Evolutionary conservation across 2,797 vertebrate genomes (phyloP).

Genomic region (Orestias chungarensis): DNA sequence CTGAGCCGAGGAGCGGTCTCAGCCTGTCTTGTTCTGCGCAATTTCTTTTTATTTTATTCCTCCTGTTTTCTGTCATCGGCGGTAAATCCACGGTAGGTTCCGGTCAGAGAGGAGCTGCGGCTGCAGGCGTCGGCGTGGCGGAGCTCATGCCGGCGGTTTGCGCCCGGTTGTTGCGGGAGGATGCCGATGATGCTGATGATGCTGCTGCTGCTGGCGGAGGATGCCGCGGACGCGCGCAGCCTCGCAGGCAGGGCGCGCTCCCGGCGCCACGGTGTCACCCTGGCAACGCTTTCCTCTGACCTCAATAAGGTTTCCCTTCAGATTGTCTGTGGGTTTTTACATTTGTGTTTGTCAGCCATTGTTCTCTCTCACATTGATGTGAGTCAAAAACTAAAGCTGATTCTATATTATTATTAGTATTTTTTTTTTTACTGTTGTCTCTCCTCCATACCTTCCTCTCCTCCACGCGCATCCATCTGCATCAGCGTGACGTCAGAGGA

Average conservation of each 20-base stretch:
- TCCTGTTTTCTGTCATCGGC: constrained; percentile 11
- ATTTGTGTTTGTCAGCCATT: not conserved
- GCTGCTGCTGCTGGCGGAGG: constrained; percentile 12
- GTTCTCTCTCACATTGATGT: constrained; percentile 21
- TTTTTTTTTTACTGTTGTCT: not conserved
- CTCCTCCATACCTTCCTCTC: constrained; percentile 53
- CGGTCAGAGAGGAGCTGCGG: constrained; percentile 15
- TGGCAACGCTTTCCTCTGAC: constrained; percentile 79
- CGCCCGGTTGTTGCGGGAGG: constrained; percentile 20
- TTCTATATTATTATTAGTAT: constrained; percentile 27
- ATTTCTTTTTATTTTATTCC: too few species aligned
- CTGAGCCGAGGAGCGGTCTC: constrained; percentile 40
- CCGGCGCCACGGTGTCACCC: constrained; percentile 71
- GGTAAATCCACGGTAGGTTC: constrained; percentile 56
- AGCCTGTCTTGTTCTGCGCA: constrained; percentile 3
- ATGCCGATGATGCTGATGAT: constrained; percentile 6
- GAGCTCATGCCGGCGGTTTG: constrained; percentile 24
- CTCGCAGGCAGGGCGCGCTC: constrained; percentile 33
- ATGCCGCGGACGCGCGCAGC: constrained; percentile 41
- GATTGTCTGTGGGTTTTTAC: not conserved
- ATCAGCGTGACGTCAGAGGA: constrained; percentile 82
- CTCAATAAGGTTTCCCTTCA: constrained; percentile 63
- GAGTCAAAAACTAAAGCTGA: constrained; percentile 32
- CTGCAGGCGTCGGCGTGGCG: constrained; percentile 6
- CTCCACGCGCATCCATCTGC: constrained; percentile 67